Conservation (phyloP, 1,140 invertebrate species). For the Vollenhovia emeryi region DNA sequence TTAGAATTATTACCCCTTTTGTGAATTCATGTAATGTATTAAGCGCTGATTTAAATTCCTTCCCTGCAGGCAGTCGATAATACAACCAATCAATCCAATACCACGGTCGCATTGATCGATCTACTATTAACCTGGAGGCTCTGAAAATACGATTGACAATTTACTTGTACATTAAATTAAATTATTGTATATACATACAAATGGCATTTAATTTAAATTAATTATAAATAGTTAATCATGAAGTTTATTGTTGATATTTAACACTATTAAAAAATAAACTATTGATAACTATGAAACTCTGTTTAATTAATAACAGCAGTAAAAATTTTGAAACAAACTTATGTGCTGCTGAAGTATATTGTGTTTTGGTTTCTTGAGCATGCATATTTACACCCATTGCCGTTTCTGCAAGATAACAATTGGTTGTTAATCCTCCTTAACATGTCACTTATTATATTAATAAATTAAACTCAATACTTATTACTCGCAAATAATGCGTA, state of each 20-base stretch:
- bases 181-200: too few species aligned
- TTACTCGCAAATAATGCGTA: too few species aligned
- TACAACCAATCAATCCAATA: slow-evolving; percentile 18
- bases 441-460: neutral
- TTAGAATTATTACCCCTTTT: slow-evolving; percentile 84
- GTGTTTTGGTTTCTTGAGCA: slow-evolving; percentile 89
- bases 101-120: slow-evolving; percentile 64
- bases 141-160: slow-evolving; percentile 47
- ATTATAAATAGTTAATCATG: neutral
- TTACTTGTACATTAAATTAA: too few species aligned
- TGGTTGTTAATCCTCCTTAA: neutral
- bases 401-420: slow-evolving; percentile 87
- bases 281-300: too few species aligned
- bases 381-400: slow-evolving; percentile 93
- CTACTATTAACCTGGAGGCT: neutral
- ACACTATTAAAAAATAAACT: neutral
- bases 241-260: neutral
- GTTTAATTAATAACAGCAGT: neutral
- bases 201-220: neutral
- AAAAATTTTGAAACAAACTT: slow-evolving; percentile 82
- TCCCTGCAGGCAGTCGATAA: slow-evolving; percentile 75
- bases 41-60: slow-evolving; percentile 82
- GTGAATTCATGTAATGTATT: slow-evolving; percentile 87
- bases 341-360: slow-evolving; percentile 91
- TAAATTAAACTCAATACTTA: too few species aligned